Conservation (phyloP, 2,113 vertebrate genomes). For the Uria lomvia region DNA sequence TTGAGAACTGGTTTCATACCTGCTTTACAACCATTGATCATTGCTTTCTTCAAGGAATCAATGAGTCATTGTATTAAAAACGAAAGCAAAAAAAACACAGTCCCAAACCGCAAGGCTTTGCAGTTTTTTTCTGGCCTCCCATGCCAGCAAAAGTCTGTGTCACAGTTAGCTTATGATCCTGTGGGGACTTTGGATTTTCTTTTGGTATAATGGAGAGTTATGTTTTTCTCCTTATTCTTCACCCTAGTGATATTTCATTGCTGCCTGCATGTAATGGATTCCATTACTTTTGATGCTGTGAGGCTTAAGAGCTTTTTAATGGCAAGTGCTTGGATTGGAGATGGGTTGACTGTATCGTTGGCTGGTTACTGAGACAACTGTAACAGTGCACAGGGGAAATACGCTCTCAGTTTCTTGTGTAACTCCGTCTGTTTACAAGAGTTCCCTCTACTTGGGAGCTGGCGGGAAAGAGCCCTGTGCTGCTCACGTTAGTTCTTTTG, state of each 20-base stretch:
- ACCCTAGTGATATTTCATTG: neutral
- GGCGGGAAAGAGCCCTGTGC: neutral
- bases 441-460: neutral
- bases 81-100: neutral
- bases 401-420: neutral
- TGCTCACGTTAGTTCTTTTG: neutral
- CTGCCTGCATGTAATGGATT: neutral
- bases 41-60: neutral
- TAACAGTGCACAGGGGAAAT: neutral
- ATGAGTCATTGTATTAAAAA: neutral
- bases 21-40: neutral
- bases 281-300: neutral
- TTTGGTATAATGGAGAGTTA: neutral
- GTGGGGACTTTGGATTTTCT: neutral
- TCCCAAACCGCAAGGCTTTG: neutral
- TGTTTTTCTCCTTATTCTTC: neutral
- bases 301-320: constrained; percentile 4
- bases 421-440: neutral
- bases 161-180: neutral
- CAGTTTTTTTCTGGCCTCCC: neutral
- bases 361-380: neutral
- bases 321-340: neutral
- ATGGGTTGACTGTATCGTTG: neutral
- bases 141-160: neutral
- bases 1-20: neutral